Base-by-base conservation (phyloP, 2,888 invertebrate genomes). In the Trachelus stipa region DNA sequence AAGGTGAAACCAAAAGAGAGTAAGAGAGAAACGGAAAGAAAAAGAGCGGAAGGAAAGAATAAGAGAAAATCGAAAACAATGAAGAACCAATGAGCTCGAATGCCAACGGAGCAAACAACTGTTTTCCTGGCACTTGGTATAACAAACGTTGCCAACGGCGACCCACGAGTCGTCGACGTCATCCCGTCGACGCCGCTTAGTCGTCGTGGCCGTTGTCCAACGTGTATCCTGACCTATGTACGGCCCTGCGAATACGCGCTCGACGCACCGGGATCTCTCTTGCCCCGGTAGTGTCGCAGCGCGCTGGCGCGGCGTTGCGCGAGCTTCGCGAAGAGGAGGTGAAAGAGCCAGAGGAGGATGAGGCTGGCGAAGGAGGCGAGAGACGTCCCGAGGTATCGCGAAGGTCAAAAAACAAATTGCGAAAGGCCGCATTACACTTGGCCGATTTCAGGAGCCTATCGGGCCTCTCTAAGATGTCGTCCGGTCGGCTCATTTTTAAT, bases 351-450 rank as follows among this genome's bases (percentile, higher is more conserved):
- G 56, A 56, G 56, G 9, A 56, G 23, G 56, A 56, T 56, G 56
- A 56, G 56, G 23, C 56, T 23, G 56, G 71, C 33, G 31, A 30
- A 71, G 34, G 71, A 71, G 71, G 71, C 31, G 71, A 34, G 31
- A 30, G 71, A 71, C 71, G 71, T 31, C 34, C 71, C 71, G 31
- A 12, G 71, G 6, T 76, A 74, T 78, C 76, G 77, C 76, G 80
- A 80, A 84, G 83, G 79, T 81, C 82, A 77, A 83, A 83, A 84
- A 85, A 84, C 81, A 85, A 80, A 83, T 84, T 84, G 81, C 81
- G 79, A 83, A 83, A 85, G 78, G 74, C 79, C 75, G 69, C 68
- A 75, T 81, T 74, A 79, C 79, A 76, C 75, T 77, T 40, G 56
- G 56, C 23, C 56, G 23, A 56, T 9, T 56, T 23, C 56, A 56